Evolutionary conservation across 2,113 vertebrate species (phyloP).

Genomic region (Anolis carolinensis): DNA sequence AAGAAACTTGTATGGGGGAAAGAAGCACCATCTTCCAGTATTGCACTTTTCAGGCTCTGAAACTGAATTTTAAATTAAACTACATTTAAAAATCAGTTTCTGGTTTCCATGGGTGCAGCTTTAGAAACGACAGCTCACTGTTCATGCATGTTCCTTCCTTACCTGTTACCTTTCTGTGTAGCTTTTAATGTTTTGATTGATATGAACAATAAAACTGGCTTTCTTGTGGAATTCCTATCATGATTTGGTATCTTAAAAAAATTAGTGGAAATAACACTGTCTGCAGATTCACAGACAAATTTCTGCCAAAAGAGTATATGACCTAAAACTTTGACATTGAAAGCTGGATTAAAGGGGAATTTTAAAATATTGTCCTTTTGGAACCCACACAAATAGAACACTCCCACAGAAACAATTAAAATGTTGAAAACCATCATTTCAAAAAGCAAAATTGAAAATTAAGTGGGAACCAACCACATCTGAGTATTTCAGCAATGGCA

Average conservation of each 20-base stretch:
- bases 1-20: too few relatives aligned
- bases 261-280: too few relatives aligned
- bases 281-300: background rate
- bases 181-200: background rate
- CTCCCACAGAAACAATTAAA: background rate
- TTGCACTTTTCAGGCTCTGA: too few relatives aligned
- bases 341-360: background rate
- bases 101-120: background rate
- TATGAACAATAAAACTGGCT: background rate
- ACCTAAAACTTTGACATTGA: background rate
- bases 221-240: background rate
- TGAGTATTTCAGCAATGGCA: too few relatives aligned
- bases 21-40: too few relatives aligned
- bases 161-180: background rate
- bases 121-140: background rate
- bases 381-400: background rate
- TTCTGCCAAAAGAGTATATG: background rate
- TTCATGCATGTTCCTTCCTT: background rate
- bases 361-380: background rate
- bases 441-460: too few relatives aligned
- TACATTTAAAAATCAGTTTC: background rate
- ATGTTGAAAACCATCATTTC: too few relatives aligned
- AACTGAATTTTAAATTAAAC: too few relatives aligned
- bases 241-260: background rate
- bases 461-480: too few relatives aligned